These are phyloP conservation scores for Aphis gossypii DNA, from an alignment of 1,140 invertebrate genomes.

Conservation along the genomic window DNA sequence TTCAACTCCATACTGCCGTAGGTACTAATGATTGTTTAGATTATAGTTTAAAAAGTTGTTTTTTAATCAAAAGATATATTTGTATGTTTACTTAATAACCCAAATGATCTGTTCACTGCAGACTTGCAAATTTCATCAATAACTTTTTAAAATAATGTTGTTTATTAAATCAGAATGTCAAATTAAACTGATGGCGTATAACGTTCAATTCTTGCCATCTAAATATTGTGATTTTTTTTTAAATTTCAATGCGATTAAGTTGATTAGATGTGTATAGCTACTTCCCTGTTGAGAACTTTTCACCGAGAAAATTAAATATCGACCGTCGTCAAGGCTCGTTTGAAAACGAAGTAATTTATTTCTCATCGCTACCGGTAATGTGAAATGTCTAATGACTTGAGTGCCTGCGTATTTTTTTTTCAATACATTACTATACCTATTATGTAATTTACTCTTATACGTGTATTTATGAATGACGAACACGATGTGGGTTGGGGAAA, in stretches of 20 bases:
- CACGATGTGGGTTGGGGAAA: neutral
- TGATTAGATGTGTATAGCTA: neutral
- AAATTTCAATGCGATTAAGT: neutral
- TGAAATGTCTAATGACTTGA: conserved; percentile 13
- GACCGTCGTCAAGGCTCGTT: conserved; percentile 20
- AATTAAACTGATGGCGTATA: neutral
- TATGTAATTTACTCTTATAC: neutral
- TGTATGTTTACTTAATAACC: neutral
- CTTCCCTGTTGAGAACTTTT: neutral
- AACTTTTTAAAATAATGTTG: neutral
- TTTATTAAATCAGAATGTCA: neutral
- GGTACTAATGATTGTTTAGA: no score
- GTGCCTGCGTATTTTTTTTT: neutral
- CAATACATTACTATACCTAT: neutral
- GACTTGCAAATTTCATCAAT: neutral
- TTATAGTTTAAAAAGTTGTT: neutral
- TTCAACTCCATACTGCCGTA: no score
- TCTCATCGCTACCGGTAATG: neutral
- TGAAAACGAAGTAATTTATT: conserved; percentile 23
- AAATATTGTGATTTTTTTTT: neutral
- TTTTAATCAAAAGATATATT: neutral
- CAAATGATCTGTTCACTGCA: neutral
- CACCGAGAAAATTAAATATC: neutral
- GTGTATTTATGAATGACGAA: neutral
- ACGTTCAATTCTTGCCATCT: neutral